phyloP scores from a whole-genome alignment of 2,797 vertebrate species.

The Novumbra hubbsi region DNA sequence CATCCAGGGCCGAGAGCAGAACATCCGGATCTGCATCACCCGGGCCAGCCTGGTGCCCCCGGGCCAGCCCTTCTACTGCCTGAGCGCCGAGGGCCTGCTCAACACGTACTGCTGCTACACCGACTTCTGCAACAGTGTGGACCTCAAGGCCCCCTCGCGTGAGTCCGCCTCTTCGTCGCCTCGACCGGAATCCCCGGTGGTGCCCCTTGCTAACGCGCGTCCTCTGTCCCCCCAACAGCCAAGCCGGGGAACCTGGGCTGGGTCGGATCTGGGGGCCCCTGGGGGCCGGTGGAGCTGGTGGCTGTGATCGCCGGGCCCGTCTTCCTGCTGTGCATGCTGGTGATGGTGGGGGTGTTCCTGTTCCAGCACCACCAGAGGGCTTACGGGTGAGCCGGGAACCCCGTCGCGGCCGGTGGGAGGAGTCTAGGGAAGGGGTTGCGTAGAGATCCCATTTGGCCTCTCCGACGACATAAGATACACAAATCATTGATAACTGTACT shows the following conservation, averaged over 20 bases:
- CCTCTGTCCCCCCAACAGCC: slow-evolving; percentile 23
- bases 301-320: slow-evolving; percentile 92
- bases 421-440: no score
- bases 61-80: slow-evolving; percentile 93
- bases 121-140: slow-evolving; percentile 95
- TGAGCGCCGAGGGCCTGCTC: slow-evolving; percentile 87
- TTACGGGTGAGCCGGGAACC: slow-evolving; percentile 61
- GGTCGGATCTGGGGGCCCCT: slow-evolving; percentile 60
- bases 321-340: slow-evolving; percentile 89
- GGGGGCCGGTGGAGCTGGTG: slow-evolving; percentile 95
- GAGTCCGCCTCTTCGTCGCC: slow-evolving; percentile 47
- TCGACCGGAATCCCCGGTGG: not conserved
- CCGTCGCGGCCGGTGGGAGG: no score
- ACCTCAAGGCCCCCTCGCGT: slow-evolving; percentile 88
- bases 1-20: slow-evolving; percentile 82
- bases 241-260: not conserved
- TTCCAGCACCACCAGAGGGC: slow-evolving; percentile 93
- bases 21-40: slow-evolving; percentile 88
- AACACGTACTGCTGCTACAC: slow-evolving; percentile 96
- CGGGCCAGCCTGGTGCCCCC: slow-evolving; percentile 83
- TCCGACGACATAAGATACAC: no score
- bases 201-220: not conserved
- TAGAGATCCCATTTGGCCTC: no score
- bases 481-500: no score
- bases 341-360: slow-evolving; percentile 88